Base-by-base conservation (phyloP, 2,888 invertebrate genomes). In the Bembecia ichneumoniformis region DNA sequence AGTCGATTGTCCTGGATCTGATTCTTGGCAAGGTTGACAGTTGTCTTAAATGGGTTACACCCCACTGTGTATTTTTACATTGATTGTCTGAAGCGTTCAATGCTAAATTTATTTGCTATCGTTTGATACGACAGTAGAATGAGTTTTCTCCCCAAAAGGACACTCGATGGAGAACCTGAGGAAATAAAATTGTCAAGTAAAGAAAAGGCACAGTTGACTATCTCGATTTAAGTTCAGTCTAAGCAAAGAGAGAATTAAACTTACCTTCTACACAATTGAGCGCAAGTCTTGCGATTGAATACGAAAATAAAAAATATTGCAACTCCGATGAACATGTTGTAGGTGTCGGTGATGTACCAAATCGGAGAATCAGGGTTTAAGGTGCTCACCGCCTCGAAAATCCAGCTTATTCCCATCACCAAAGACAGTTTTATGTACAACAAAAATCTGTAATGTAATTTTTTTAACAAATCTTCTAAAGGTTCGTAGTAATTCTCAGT, bases 391-490 rank as follows among this genome's bases (percentile, higher is more conserved):
- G 82, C 73, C 54, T 86, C 84, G 1, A 84, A 58, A n/a, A 83
- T 40, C 83, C 84, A 86, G 58, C 75, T 84, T 15, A 84, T 60
- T 0, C 84, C 84, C 84, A 86, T 86, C 52, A 84, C 73, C 3
- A 81, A 58, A 0, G 82, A 82, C 13, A 84, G 58, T 55, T 83
- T 84, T 40, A 83, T 48, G 53, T 83, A 84, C 1, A 84, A 65
- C 55, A 81, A 62, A 1, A 83, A 68, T 52, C 83, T 84, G 68
- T 4, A 40, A 40, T n/a, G 40, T 40, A 40, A n/a, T 20, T 5
- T n/a, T n/a, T n/a, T 17, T 4, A 17, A 17, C 4, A 17, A 17
- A 17, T 3, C 4, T 17, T 17, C 3, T 17, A 4, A 17, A 17
- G 17, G 3, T 3, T 17, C 20, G 20, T 20, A 20, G 20, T 20